Base-by-base conservation (phyloP, 2,888 invertebrate species). In the Hirudinaria manillensis region DNA sequence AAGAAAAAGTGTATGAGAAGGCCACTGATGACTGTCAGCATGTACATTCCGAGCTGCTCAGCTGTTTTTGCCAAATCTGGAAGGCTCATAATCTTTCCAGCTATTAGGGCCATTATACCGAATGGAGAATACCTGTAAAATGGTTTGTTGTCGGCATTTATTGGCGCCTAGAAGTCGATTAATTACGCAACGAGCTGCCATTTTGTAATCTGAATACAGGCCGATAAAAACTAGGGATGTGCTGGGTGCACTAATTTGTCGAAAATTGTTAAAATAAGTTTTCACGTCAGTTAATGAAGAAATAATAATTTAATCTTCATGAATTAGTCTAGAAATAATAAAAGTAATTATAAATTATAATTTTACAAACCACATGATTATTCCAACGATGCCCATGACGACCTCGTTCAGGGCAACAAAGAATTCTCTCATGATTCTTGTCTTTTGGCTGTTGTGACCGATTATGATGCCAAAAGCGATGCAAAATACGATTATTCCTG, bases 51-150 rank as follows among this genome's bases (percentile, higher is more conserved):
- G 70, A 90, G 85, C 85, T 88, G 88, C 78, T 87, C 86, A 0
- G 89, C 89, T 4, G 89, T 89, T 55, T 87, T 87, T n/a, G 86
- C 87, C 77, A 90, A 84, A 83, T 90, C 88, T 55, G 85, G 84
- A 77, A 90, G 89, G 65, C 87, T 88, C 86, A 90, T 87, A 78
- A 90, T 88, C 83, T 90, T 90, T 55, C 89, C 90, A 75, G 88
- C 87, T 77, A 90, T 89, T 77, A 90, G 84, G 79, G 89, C 90
- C 87, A 89, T 88, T 81, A 90, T 90, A 79, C 90, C 90, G 79
- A 90, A 85, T 4, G 90, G 90, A 38, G 90, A 89, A 81, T 89
- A 90, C 89, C 89, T 89, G 81, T 36, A 21, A 61, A 61, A 21
- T 10, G 32, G 29, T 32, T 68, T 24, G 16, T 68, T 24, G 24